Conservation (phyloP, 2,797 vertebrate genomes). For the Mionectes olivaceus region DNA sequence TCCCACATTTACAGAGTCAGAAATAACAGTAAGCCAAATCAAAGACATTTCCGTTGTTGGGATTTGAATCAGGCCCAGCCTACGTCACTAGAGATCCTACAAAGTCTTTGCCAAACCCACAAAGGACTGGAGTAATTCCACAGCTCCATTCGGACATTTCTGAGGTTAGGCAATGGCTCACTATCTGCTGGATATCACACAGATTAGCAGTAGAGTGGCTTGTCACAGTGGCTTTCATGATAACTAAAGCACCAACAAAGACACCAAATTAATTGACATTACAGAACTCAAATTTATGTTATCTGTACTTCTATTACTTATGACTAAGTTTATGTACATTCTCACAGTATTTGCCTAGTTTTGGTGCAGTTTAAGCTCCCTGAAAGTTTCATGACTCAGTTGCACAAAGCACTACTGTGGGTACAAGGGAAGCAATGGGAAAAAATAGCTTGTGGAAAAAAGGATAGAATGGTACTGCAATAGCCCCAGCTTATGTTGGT, state of each 20-base stretch:
- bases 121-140: constrained; percentile 33
- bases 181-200: constrained; percentile 24
- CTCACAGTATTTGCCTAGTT: background rate
- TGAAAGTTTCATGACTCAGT: background rate
- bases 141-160: constrained; percentile 28
- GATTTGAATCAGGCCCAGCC: constrained; percentile 26
- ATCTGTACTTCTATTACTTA: background rate
- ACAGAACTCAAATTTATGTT: background rate
- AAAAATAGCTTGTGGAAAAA: background rate
- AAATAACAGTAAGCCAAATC: constrained; percentile 43
- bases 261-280: background rate
- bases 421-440: background rate
- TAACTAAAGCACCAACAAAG: background rate
- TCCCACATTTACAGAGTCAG: constrained; percentile 36
- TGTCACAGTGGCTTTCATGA: constrained; percentile 1
- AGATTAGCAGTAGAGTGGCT: constrained; percentile 8
- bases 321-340: background rate
- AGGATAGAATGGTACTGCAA: background rate
- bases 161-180: constrained; percentile 35
- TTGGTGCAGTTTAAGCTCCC: background rate
- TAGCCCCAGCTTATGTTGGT: background rate
- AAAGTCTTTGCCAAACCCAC: constrained; percentile 50
- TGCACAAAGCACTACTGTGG: background rate
- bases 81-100: constrained; percentile 36
- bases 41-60: constrained; percentile 44